phyloP scores from a whole-genome alignment of 2,888 invertebrate genomes.

The Epinotia bilunana region DNA sequence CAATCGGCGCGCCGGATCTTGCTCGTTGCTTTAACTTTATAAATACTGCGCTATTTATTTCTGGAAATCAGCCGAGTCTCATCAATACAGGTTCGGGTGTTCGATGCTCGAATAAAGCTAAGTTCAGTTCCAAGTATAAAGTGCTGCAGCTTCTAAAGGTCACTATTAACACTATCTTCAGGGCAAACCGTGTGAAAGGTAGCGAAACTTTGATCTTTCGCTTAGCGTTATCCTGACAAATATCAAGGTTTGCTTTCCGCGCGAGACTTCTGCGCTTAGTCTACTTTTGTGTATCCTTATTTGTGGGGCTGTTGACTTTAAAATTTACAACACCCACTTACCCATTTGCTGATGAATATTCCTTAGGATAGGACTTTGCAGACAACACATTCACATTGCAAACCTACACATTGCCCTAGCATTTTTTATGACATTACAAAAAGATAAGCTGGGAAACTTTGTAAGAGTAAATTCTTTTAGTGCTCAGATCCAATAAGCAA shows the following conservation, averaged over 20 bases:
- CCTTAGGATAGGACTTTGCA: background rate
- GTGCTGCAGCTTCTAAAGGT: slow-evolving; percentile 35
- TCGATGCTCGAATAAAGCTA: slow-evolving; percentile 47
- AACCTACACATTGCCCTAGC: too few species aligned
- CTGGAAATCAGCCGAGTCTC: slow-evolving; percentile 77
- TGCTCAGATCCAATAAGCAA: too few species aligned
- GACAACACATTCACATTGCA: too few species aligned
- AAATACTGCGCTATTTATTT: slow-evolving; percentile 83
- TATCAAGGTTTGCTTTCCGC: slow-evolving; percentile 30
- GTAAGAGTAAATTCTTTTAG: too few species aligned
- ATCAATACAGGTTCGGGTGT: slow-evolving; percentile 66
- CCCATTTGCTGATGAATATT: slow-evolving; percentile 25
- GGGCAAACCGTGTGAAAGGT: slow-evolving; percentile 39
- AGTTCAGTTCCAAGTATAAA: slow-evolving; percentile 31
- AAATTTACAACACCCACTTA: slow-evolving; percentile 21
- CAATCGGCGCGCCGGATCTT: slow-evolving; percentile 76
- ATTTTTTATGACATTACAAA: too few species aligned
- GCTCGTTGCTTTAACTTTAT: slow-evolving; percentile 77
- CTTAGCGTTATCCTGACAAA: slow-evolving; percentile 39
- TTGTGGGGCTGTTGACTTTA: slow-evolving; percentile 35
- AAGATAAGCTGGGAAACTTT: too few species aligned
- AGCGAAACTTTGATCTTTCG: slow-evolving; percentile 37
- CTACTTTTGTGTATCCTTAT: slow-evolving; percentile 35
- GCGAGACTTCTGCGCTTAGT: slow-evolving; percentile 33
- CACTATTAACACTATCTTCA: slow-evolving; percentile 34